These are phyloP conservation scores for Micoletzkya japonica DNA, from an alignment of 2,888 invertebrate genomes.

Conservation along the genomic window DNA sequence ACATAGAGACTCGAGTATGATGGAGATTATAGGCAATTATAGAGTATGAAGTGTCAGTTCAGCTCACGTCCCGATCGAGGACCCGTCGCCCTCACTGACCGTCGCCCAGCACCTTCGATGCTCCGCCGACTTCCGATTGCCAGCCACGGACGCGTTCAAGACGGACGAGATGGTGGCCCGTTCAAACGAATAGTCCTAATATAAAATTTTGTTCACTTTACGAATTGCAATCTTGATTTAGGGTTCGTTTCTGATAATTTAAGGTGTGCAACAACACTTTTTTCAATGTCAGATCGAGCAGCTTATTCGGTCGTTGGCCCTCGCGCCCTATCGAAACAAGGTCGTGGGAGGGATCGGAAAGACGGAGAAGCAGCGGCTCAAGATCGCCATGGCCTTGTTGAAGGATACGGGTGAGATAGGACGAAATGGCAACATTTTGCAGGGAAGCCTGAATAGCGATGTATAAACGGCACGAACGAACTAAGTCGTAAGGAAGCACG, in stretches of 20 bases:
- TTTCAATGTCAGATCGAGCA: conserved; percentile 78
- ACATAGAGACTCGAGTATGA: no score
- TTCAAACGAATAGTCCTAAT: no score
- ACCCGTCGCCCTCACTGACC: conserved; percentile 83
- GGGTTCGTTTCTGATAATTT: no score
- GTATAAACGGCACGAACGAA: neutral
- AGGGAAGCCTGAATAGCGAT: neutral
- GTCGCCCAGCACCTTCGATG: conserved; percentile 86
- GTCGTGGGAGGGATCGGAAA: conserved; percentile 82
- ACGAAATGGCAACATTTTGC: neutral
- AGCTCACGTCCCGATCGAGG: conserved; percentile 77
- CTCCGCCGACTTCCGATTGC: conserved; percentile 67
- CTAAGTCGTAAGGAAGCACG: neutral
- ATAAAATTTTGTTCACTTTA: no score
- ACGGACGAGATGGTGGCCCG: conserved; percentile 36
- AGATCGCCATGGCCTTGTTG: conserved; percentile 85
- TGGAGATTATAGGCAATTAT: neutral
- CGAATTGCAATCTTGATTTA: no score
- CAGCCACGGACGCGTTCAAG: conserved; percentile 43
- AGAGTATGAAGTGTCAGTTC: conserved; percentile 1
- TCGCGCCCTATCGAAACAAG: conserved; percentile 85
- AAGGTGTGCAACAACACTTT: no score
- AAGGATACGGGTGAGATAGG: conserved; percentile 67
- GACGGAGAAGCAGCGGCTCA: conserved; percentile 83
- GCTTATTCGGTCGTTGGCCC: conserved; percentile 85